Evolutionary conservation across 2,888 invertebrate species (phyloP).

Genomic region (Pristionchus entomophagus): DNA sequence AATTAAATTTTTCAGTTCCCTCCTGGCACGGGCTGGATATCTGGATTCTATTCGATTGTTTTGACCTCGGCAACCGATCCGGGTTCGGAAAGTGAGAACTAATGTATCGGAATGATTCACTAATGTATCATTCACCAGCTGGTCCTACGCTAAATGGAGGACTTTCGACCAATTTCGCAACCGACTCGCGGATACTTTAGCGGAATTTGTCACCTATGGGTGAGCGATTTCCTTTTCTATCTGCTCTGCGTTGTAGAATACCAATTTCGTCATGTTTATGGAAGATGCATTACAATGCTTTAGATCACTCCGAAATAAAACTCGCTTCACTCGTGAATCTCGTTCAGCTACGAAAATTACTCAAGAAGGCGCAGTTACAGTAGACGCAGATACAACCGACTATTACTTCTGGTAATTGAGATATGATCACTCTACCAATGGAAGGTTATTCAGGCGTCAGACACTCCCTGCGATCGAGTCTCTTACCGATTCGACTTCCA

Average conservation of each 20-base stretch:
- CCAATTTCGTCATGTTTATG: not conserved
- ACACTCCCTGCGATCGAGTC: constrained; percentile 16
- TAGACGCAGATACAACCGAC: constrained; percentile 7
- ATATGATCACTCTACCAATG: not conserved
- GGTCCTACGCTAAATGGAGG: not conserved
- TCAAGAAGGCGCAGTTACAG: not conserved
- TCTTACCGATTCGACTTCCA: not conserved
- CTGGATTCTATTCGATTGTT: constrained; percentile 42
- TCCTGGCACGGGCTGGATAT: constrained; percentile 30
- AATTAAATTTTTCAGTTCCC: constrained; percentile 11
- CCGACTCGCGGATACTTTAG: not conserved
- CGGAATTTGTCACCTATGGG: not conserved
- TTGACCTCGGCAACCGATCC: not conserved
- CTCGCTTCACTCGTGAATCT: not conserved
- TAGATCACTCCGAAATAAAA: not conserved
- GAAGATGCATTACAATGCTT: not conserved
- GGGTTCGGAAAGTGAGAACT: not conserved
- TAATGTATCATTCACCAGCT: not conserved
- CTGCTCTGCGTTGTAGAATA: not conserved
- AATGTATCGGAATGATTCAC: not conserved
- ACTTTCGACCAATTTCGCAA: not conserved
- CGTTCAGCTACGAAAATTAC: not conserved
- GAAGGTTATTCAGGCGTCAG: not conserved
- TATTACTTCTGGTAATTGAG: constrained; percentile 14
- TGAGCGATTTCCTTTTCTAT: not conserved